Base-by-base conservation (phyloP, 2,797 vertebrate genomes). In the Eutrigla gurnardus region DNA sequence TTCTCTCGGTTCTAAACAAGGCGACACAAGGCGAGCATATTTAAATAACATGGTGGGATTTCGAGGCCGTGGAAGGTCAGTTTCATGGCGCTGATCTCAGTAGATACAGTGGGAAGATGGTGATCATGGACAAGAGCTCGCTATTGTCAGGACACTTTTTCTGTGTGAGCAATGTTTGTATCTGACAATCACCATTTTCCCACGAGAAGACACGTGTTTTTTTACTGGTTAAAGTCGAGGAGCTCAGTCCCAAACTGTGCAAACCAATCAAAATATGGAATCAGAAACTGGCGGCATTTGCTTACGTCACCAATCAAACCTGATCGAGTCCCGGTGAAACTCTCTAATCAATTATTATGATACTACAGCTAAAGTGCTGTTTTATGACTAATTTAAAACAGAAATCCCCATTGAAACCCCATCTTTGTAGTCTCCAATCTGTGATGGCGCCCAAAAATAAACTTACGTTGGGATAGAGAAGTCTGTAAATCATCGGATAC, bases 41-140 rank as follows among this genome's bases (percentile, higher is more conserved):
- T 57, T 10, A 65, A 78, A 76, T 54, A 67, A 47, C 9, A 58
- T 65, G 32, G n/a, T 12, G 33, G 55, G 54, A 42, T 71, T 61
- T 76, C 7, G 55, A 52, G 14, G 36, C 54, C 40, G 59, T 50
- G 15, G 40, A 64, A 76, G 54, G 65, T 75, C 73, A 81, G 5
- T 37, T 70, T 47, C 7, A 50, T 10, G 8, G 54, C 7, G 50
- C 12, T 65, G 70, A 77, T 18, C 40, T 67, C 36, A 42, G 43
- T 25, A 17, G 36, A 58, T 14, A 75, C 64, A 64, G 18, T 70
- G 73, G 67, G 77, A 84, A 45, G 36, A 73, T 58, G 53, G 17
- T 62, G 84, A 88, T 85, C 82, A 90, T 88, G 79, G 63, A 73
- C 25, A 25, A 25, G 25, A 25, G 25, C 25, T 25, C 25, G 25